Conservation (phyloP, 2,888 invertebrate genomes). For the Synergus laeviventris region DNA sequence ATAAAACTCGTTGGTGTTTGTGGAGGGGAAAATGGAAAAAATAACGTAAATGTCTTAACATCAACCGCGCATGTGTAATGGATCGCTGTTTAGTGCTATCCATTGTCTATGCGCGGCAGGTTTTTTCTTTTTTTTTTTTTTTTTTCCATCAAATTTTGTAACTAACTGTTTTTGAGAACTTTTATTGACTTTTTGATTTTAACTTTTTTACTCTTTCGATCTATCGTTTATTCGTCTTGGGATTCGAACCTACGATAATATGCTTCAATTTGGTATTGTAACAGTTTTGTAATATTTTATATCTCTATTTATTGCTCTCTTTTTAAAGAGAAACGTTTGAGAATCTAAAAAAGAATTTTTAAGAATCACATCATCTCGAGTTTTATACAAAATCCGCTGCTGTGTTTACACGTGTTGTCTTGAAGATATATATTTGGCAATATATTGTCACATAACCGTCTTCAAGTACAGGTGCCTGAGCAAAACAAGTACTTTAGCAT, state of each 20-base stretch:
- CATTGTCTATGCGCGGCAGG: slow-evolving; percentile 17
- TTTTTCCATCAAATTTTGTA: no score
- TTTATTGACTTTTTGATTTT: no score
- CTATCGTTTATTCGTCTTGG: no score
- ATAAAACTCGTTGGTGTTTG: slow-evolving; percentile 10
- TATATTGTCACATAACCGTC: slow-evolving; percentile 55
- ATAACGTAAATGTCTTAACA: background rate
- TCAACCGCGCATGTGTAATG: slow-evolving; percentile 21
- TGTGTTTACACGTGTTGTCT: slow-evolving; percentile 62
- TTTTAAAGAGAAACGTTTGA: slow-evolving; percentile 31
- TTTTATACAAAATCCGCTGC: slow-evolving; percentile 59
- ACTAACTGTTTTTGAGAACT: background rate
- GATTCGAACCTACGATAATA: slow-evolving; percentile 7
- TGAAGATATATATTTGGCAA: slow-evolving; percentile 60
- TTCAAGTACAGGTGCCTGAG: slow-evolving; percentile 62
- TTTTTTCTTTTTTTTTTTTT: slow-evolving; percentile 14
- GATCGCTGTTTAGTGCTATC: background rate
- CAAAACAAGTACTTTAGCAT: slow-evolving; percentile 63
- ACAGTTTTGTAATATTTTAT: slow-evolving; percentile 50
- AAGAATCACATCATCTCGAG: slow-evolving; percentile 46
- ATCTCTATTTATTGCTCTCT: slow-evolving; percentile 30
- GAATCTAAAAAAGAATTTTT: slow-evolving; percentile 30
- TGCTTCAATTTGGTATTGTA: slow-evolving; percentile 39
- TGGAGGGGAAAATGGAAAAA: background rate
- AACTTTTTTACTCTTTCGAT: no score